Evolutionary conservation across 1,140 invertebrate genomes (phyloP), one percentile per base, ranked within the genome.

Genomic region (Cecropterus lyciades): DNA sequence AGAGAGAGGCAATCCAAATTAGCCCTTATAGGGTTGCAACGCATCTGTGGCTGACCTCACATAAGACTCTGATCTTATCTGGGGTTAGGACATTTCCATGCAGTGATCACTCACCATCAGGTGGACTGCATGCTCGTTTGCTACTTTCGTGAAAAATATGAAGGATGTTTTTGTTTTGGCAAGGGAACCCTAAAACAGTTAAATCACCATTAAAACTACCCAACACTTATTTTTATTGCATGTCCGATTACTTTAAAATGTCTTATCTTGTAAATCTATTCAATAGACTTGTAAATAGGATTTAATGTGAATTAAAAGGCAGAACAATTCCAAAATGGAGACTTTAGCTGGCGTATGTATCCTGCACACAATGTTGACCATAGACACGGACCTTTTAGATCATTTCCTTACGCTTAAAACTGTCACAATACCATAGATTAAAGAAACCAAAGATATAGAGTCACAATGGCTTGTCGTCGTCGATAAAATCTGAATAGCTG

Each of bases 401-500:
- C 60, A 62, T 73, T 75, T 75, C 53, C 55, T 46, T 65, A 40
- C 65, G 46, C 37, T 73, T 79, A 72, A 75, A 77, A 68, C 73
- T 81, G 82, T 87, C 82, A 81, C 84, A 83, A 77, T 80, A 72
- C 65, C 48, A 74, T 43, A 62, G 42, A 56, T 67, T 68, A 76
- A 59, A 77, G 59, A 64, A 70, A 63, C 37, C 48, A 63, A 63
- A 63, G 59, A 68, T 68, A 62, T 56, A 64, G n/a, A n/a, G 59
- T 70, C 69, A 81, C 81, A 82, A 87, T 81, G 70, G 75, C 49
- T 64, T 79, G 78, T 77, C 76, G 62, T 69, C 73, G 71, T 87
- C 82, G 86, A 89, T 89, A 76, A 55, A 76, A 89, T 89, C 84
- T 80, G 79, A 85, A 83, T 77, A 73, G 67, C 68, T 80, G 73